Evolutionary conservation across 2,888 invertebrate genomes (phyloP).

Genomic region (Melipona bicolor): DNA sequence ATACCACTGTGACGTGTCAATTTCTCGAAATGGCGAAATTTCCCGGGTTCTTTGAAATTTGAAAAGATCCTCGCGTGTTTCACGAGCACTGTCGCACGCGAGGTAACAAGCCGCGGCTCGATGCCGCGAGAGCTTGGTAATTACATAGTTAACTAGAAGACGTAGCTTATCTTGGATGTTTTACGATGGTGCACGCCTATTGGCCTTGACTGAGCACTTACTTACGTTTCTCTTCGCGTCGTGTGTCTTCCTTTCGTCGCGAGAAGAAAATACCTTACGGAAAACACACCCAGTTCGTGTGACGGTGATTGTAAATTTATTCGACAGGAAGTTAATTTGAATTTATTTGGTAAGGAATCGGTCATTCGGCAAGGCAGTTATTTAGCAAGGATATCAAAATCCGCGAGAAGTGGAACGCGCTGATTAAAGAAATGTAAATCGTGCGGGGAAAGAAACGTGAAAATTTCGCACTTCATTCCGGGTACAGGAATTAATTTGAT

Average conservation of each 20-base stretch:
- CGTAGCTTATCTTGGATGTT: constrained; percentile 38
- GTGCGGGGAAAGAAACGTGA: background rate
- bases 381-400: background rate
- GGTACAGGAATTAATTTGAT: background rate
- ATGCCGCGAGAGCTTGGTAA: constrained; percentile 27
- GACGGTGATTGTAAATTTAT: no score
- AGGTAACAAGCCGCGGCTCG: constrained; percentile 25
- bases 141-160: constrained; percentile 46
- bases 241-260: background rate
- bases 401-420: constrained; percentile 7
- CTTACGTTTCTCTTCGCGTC: background rate
- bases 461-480: background rate
- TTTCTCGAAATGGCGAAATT: no score
- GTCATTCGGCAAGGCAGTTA: background rate
- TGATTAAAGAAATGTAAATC: constrained; percentile 2
- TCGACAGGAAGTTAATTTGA: no score
- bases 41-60: background rate
- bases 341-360: background rate
- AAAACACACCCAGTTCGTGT: background rate
- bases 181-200: constrained; percentile 20
- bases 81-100: background rate
- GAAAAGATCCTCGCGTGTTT: background rate
- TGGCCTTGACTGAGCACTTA: constrained; percentile 27
- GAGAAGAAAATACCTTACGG: background rate
- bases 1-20: background rate